These are phyloP conservation scores for Calephelis perditalis DNA, from an alignment of 2,888 invertebrate species.

Conservation along the genomic window DNA sequence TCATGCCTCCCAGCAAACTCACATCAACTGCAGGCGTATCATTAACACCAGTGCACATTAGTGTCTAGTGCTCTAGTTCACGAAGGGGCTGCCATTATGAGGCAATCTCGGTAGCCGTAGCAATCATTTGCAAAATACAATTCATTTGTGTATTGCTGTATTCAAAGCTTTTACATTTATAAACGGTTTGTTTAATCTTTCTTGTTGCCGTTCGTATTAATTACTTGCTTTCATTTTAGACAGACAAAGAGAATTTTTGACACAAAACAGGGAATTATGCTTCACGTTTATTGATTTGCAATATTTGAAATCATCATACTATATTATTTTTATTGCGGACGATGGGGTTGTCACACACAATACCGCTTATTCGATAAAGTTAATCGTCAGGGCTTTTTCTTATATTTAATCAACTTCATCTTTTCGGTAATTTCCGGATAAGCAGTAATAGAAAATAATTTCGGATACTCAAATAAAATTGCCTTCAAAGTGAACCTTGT, in stretches of 20 bases:
- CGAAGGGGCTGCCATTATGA: too few relatives aligned
- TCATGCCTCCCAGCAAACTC: not conserved
- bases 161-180: not conserved
- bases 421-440: not conserved
- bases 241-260: not conserved
- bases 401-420: too few relatives aligned
- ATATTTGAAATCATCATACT: not conserved
- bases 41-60: slow-evolving; percentile 4
- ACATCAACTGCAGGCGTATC: slow-evolving; percentile 12
- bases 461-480: not conserved
- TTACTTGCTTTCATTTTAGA: not conserved
- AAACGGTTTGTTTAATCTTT: not conserved
- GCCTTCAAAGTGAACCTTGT: not conserved
- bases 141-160: slow-evolving; percentile 5
- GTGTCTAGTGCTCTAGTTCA: too few relatives aligned
- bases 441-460: not conserved
- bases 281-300: not conserved
- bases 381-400: too few relatives aligned
- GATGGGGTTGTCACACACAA: too few relatives aligned
- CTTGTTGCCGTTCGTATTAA: not conserved
- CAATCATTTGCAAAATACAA: slow-evolving; percentile 3
- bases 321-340: not conserved
- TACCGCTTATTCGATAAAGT: too few relatives aligned
- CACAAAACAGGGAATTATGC: not conserved
- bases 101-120: not conserved